These are phyloP conservation scores for Ptycholaimellus sp. DNA, from an alignment of 2,888 invertebrate genomes.

Conservation along the genomic window DNA sequence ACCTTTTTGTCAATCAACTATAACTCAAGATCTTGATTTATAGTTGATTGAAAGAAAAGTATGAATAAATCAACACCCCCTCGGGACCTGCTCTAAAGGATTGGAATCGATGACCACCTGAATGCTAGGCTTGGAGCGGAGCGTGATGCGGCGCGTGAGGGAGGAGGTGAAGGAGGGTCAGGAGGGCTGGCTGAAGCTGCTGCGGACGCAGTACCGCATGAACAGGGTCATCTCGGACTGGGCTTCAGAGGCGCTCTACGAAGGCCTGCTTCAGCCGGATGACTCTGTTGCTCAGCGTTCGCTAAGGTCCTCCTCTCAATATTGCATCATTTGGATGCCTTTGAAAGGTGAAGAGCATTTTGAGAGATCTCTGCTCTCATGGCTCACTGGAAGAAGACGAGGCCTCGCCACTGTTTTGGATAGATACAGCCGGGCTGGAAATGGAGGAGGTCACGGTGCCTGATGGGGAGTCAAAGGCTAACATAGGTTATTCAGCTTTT, in stretches of 20 bases:
- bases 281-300: conserved; percentile 30
- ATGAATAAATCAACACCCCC: no score
- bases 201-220: conserved; percentile 80
- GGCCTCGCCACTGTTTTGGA: conserved; percentile 28
- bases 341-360: no score
- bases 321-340: no score
- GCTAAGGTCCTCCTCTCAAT: no score
- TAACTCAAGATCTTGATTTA: no score
- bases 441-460: conserved; percentile 30
- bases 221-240: conserved; percentile 52
- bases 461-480: conserved; percentile 31
- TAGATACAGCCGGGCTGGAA: conserved; percentile 34
- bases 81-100: no score
- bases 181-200: conserved; percentile 34
- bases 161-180: conserved; percentile 9
- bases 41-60: no score
- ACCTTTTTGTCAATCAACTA: no score
- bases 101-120: no score
- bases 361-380: no score
- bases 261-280: conserved; percentile 27
- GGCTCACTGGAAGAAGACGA: no score
- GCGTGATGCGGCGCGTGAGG: conserved; percentile 34
- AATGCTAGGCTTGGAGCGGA: conserved; percentile 21
- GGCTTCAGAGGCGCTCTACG: conserved; percentile 60
- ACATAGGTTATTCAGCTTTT: conserved; percentile 24